These are phyloP conservation scores for Pristionchus arcanus DNA, from an alignment of 2,888 invertebrate genomes.

Conservation along the genomic window DNA sequence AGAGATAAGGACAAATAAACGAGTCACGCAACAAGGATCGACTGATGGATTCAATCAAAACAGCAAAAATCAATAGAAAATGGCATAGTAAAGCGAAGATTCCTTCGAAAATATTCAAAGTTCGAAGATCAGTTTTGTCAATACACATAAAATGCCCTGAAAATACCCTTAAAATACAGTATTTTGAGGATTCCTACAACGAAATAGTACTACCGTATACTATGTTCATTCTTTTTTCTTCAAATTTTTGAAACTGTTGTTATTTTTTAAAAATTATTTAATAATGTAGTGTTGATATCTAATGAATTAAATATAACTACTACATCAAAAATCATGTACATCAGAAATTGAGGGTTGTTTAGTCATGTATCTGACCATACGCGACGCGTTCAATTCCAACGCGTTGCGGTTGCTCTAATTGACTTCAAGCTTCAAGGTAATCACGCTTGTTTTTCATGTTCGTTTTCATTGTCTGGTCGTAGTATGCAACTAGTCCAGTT, in stretches of 20 bases:
- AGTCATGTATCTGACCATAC: conserved; percentile 1
- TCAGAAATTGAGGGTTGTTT: too few relatives aligned
- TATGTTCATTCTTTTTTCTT: not conserved
- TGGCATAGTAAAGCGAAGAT: not conserved
- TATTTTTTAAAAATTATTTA: not conserved
- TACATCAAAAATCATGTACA: too few relatives aligned
- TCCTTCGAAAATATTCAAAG: not conserved
- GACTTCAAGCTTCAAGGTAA: not conserved
- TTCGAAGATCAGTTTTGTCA: not conserved
- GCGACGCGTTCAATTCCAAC: not conserved
- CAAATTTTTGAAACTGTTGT: not conserved
- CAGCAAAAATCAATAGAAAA: not conserved
- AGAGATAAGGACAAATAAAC: conserved; percentile 42
- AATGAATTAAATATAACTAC: not conserved
- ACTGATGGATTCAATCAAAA: not conserved
- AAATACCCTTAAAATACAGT: not conserved
- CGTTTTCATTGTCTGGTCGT: not conserved
- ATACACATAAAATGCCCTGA: not conserved
- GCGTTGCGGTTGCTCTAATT: conserved; percentile 13
- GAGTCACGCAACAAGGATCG: conserved; percentile 37
- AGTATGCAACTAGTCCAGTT: not conserved
- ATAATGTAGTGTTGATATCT: not conserved
- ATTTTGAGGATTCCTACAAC: not conserved
- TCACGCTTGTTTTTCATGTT: not conserved
- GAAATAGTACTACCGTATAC: not conserved